Evolutionary conservation across 2,113 vertebrate species (phyloP), one percentile per base, ranked within the genome.

Genomic region (Lophura nycthemera): DNA sequence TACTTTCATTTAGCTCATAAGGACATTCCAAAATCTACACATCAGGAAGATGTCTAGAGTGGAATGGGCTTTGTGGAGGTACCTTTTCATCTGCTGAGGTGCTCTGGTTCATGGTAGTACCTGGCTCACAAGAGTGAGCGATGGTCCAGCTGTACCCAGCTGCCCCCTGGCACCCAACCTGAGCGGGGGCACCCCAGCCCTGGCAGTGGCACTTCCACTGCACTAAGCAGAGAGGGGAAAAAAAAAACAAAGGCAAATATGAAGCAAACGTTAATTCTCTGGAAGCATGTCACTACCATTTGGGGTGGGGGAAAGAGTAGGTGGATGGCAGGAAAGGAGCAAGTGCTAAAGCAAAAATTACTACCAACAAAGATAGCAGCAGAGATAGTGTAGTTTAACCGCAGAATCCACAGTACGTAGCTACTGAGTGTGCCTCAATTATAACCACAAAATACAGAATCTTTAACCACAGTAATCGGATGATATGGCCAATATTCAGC

Each of bases 361-460:
- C 52, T 88, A 40, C 75, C 74, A 84, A 8, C 52, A 32, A 36
- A 86, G 95, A 95, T 20, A 94, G 71, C 66, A 72, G 9, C 13
- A 32, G 65, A 84, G 91, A 96, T 65, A 92, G 56, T 2, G 14
- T 72, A 85, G 91, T 52, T 40, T 95, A 97, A 97, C 97, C 97
- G 96, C 97, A 96, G 89, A 97, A 96, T 97, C 95, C 96, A 96
- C 93, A 93, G 85, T 67, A 86, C 32, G 73, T 89, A 82, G 85
- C 96, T 74, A 32, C 40, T 42, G 86, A 92, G 77, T 83, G 93
- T 91, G 50, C 61, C 88, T 88, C 43, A 95, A 82, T 96, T 88
- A 89, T 45, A 92, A 95, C 93, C 95, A 89, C 95, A 96, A 90
- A 96, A 94, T 89, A 64, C 77, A 90, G 89, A 89, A 52, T 64